Conservation (phyloP, 2,888 invertebrate species). For the Cecidostiba fungosa region DNA sequence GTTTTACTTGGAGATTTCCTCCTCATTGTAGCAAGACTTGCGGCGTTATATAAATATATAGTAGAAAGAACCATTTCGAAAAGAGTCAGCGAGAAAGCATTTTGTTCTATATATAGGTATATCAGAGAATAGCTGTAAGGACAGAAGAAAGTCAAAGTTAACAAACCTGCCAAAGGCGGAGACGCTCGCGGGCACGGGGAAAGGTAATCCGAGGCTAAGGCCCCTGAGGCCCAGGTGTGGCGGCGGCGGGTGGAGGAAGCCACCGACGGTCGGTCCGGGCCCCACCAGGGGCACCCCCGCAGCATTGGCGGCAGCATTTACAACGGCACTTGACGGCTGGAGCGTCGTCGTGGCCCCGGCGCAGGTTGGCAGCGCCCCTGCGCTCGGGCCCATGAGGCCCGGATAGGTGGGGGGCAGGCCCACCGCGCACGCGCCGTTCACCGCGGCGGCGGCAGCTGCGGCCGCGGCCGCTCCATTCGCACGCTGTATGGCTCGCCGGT, state of each 20-base stretch:
- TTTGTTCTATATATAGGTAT: no score
- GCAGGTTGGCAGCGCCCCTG: conserved; percentile 56
- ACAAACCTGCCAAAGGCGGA: conserved; percentile 78
- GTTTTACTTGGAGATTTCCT: no score
- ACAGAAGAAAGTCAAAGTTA: no score
- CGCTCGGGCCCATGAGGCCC: conserved; percentile 60
- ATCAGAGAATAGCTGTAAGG: no score
- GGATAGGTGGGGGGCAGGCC: conserved; percentile 76
- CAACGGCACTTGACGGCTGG: conserved; percentile 37
- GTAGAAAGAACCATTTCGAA: no score
- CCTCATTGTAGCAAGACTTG: no score
- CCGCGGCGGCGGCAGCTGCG: conserved; percentile 59
- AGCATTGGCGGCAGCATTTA: conserved; percentile 13
- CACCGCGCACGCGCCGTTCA: conserved; percentile 66
- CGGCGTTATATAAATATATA: no score
- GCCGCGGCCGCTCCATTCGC: conserved; percentile 65
- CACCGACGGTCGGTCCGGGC: conserved; percentile 66
- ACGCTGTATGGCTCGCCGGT: conserved; percentile 71
- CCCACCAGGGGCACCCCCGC: conserved; percentile 59
- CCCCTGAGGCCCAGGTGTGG: conserved; percentile 78
- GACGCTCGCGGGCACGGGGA: conserved; percentile 73
- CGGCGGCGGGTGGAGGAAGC: conserved; percentile 77
- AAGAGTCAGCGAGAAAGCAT: no score
- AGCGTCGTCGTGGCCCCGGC: neutral
- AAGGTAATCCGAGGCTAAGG: conserved; percentile 77